Conservation (phyloP, 1,140 invertebrate genomes). For the Ips typographus region DNA sequence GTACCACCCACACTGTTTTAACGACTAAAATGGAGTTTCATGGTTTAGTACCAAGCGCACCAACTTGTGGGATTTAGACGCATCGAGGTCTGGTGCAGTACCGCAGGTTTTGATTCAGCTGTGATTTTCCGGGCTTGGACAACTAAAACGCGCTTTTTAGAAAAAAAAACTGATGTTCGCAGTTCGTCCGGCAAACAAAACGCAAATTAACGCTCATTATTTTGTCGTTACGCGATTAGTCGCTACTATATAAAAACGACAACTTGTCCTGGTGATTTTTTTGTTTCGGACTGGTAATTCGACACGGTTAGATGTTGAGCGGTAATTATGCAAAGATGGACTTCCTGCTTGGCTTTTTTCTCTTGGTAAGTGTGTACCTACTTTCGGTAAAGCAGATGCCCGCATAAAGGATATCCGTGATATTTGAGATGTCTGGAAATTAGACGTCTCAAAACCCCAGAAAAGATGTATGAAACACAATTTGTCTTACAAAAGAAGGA, state of each 20-base stretch:
- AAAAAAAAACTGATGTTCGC: conserved; percentile 29
- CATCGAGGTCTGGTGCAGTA: too few species aligned
- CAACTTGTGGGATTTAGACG: not conserved
- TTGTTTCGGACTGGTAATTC: not conserved
- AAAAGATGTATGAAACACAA: conserved; percentile 17
- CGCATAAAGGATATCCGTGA: too few species aligned
- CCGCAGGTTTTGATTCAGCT: not conserved
- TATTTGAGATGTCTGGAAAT: conserved; percentile 11
- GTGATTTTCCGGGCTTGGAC: conserved; percentile 1
- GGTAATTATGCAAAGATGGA: not conserved
- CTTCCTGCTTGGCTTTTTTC: not conserved
- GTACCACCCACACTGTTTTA: conserved; percentile 32
- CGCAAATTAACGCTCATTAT: conserved; percentile 29
- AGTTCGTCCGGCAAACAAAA: conserved; percentile 4
- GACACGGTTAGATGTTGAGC: conserved; percentile 1
- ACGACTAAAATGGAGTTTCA: conserved; percentile 30
- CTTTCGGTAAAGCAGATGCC: too few species aligned
- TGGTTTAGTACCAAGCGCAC: conserved; percentile 31
- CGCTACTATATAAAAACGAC: conserved; percentile 8
- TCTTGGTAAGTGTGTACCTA: not conserved
- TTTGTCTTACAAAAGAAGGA: conserved; percentile 29
- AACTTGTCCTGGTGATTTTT: conserved; percentile 9
- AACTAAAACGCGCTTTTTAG: conserved; percentile 21
- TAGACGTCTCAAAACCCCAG: conserved; percentile 16
- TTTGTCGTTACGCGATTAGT: conserved; percentile 26